Percentiles rank a stretch among this genome's conserved stretches.
phyloP scores from a whole-genome alignment of 2,797 vertebrate genomes.

The Urocyon cinereoargenteus region DNA sequence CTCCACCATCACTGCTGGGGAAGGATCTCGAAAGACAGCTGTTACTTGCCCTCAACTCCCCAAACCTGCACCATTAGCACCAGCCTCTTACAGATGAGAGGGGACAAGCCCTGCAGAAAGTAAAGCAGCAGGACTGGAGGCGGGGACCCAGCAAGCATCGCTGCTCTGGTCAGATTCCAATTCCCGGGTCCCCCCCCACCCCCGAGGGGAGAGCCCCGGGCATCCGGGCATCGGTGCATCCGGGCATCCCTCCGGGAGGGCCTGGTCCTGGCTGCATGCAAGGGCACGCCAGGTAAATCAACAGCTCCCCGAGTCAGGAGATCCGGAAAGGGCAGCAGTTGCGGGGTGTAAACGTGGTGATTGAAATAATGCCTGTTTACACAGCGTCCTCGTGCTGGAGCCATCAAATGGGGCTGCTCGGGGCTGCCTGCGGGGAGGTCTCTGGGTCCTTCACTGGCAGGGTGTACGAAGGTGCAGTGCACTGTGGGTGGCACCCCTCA shows the following conservation, averaged over 20 bases:
- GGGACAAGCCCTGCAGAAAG: neutral
- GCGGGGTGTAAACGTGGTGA: neutral
- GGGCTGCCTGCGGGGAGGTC: neutral
- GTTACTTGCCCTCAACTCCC: neutral
- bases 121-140: neutral
- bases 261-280: constrained; percentile 29
- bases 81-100: neutral
- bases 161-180: neutral
- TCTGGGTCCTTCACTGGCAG: neutral
- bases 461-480: rapidly evolving
- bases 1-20: no score
- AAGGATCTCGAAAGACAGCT: neutral
- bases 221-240: neutral
- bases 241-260: rapidly evolving
- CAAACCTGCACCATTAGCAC: neutral
- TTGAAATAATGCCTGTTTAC: neutral
- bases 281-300: constrained; percentile 45
- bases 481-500: neutral
- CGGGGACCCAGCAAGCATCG: neutral
- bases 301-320: neutral
- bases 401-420: neutral
- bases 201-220: rapidly evolving
- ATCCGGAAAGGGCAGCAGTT: rapidly evolving
- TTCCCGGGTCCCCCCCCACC: neutral
- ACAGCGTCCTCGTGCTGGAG: rapidly evolving